Evolutionary conservation across 2,797 vertebrate genomes (phyloP), one percentile per base, ranked within the genome.

Genomic region (Enteromius argenteus): DNA sequence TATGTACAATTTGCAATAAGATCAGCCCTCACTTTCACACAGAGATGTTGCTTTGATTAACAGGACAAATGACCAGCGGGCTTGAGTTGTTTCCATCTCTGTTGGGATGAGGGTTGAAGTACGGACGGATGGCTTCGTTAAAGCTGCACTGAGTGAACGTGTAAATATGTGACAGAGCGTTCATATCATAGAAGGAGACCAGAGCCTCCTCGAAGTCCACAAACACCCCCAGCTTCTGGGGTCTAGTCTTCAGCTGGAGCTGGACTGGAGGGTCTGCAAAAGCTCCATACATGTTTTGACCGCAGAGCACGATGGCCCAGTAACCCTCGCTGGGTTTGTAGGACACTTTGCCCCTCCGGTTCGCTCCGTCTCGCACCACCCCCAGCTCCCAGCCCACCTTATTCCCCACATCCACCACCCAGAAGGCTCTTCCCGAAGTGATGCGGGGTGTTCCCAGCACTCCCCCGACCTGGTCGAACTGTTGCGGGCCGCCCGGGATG

Each of bases 131-230:
- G 3, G 2, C 56, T 27, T 6, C 79, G 2, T 46, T 17, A 21
- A 90, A 88, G 8, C 9, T 39, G 51, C 83, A 88, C 1, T 56
- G 82, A n/a, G 89, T 90, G 80, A 90, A 93, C 0, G 90, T 90
- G 81, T 93, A 92, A 87, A 94, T 86, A 27, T 93, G 93, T 0
- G 86, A 86, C 11, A 86, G 30, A 74, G 90, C 85, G 67, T 73
- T 80, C 84, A 88, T 79, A 86, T 92, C 88, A 51, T 91, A 94
- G 88, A 94, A 93, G 51, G 93, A 92, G 6, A 94, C 71, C n/a
- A 93, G 87, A 10, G 84, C 89, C 19, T 89, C 91, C 7, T 89
- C 27, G 0, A 84, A 92, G 89, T 96, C 93, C 83, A 95, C 86
- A 86, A 92, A 95, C 37, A 96, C 4, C 0, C 91, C 90, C 49